Conservation (phyloP, 2,888 invertebrate genomes). For the Cheilosia grossa region DNA sequence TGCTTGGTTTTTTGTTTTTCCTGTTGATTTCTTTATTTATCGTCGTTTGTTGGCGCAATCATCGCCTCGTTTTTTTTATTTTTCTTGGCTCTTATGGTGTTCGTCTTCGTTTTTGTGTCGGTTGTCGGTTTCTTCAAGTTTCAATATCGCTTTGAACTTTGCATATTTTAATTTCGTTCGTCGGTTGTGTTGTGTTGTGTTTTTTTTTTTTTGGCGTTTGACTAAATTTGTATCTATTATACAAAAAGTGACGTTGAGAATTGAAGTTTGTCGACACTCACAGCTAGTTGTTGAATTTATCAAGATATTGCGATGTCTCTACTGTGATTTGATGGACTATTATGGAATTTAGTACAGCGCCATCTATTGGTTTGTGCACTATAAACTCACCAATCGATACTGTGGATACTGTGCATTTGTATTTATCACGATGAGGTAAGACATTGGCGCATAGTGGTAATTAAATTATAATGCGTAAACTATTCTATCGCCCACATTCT, state of each 20-base stretch:
- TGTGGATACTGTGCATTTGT: slow-evolving; percentile 50
- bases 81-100: slow-evolving; percentile 18
- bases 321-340: slow-evolving; percentile 12
- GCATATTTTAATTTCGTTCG: slow-evolving; percentile 42
- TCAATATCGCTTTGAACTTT: slow-evolving; percentile 55
- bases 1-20: slow-evolving; percentile 6
- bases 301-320: slow-evolving; percentile 1
- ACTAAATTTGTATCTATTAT: slow-evolving; percentile 17
- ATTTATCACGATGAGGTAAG: slow-evolving; percentile 66
- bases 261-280: neutral
- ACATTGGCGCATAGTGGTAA: slow-evolving; percentile 34
- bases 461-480: neutral
- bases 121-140: slow-evolving; percentile 37
- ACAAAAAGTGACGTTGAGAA: slow-evolving; percentile 29
- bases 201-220: slow-evolving; percentile 6
- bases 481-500: neutral
- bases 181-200: slow-evolving; percentile 1
- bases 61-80: slow-evolving; percentile 13
- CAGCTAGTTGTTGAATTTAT: neutral
- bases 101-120: slow-evolving; percentile 37
- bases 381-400: slow-evolving; percentile 1
- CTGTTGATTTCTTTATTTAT: slow-evolving; percentile 42
- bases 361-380: slow-evolving; percentile 43
- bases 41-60: slow-evolving; percentile 55
- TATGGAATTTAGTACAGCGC: slow-evolving; percentile 47